Percentiles rank a stretch among this genome's conserved stretches.
Evolutionary conservation across 2,888 invertebrate species (phyloP).

Genomic region (Phengaris alcon): DNA sequence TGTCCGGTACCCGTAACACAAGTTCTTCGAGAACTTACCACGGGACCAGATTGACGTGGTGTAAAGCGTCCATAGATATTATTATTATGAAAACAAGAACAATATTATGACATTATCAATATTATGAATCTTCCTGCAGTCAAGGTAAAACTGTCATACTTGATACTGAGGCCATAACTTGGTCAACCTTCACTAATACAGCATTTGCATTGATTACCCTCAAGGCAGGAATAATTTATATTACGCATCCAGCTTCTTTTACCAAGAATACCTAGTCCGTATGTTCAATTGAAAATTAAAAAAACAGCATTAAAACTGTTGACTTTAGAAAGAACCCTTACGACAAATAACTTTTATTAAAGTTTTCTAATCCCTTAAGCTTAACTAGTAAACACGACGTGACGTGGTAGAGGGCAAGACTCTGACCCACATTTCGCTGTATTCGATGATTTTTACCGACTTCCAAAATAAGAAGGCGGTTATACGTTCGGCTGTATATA

Average conservation of each 20-base stretch:
- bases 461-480: too few relatives aligned
- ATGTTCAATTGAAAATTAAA: background rate
- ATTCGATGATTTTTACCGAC: background rate
- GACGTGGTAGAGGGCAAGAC: background rate
- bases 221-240: background rate
- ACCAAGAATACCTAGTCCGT: background rate
- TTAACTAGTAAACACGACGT: background rate
- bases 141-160: background rate
- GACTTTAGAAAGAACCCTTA: background rate
- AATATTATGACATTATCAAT: background rate
- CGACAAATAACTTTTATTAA: too few relatives aligned
- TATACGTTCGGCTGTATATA: too few relatives aligned
- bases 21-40: too few relatives aligned
- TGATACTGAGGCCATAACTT: background rate
- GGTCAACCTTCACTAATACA: slow-evolving; percentile 1
- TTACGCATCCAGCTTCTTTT: background rate
- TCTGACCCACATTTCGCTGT: background rate
- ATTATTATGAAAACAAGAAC: background rate
- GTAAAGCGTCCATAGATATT: too few relatives aligned
- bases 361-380: too few relatives aligned
- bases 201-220: background rate
- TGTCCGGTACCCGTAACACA: too few relatives aligned
- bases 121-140: background rate
- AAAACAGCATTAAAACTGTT: background rate
- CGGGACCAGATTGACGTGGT: too few relatives aligned